Evolutionary conservation across 2,113 vertebrate species (phyloP).

Genomic region (Pituophis catenifer): DNA sequence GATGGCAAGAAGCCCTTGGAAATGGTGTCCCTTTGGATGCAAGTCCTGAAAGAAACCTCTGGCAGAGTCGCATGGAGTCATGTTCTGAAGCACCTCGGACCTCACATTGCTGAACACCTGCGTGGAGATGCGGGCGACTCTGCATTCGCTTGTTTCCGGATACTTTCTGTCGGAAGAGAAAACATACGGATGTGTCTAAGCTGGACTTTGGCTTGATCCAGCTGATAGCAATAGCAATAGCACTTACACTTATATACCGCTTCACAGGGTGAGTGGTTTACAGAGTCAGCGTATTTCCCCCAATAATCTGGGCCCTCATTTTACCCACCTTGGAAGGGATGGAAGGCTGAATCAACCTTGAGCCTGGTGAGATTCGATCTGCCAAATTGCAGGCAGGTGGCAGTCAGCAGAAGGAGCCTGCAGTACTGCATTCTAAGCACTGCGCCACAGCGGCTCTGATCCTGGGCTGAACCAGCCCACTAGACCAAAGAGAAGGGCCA

Average conservation of each 20-base stretch:
- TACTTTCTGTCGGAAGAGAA: slow-evolving; percentile 74
- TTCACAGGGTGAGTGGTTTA: too few species aligned
- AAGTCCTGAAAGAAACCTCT: fast-evolving
- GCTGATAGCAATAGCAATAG: background rate
- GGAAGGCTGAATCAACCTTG: too few species aligned
- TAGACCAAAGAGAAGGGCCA: background rate
- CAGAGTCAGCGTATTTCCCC: too few species aligned
- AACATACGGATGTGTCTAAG: background rate
- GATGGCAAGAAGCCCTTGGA: slow-evolving; percentile 34
- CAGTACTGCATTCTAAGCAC: too few species aligned
- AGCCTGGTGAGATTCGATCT: too few species aligned
- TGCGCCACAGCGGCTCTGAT: too few species aligned
- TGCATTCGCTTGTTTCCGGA: slow-evolving; percentile 81
- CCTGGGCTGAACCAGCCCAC: too few species aligned
- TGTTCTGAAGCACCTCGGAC: fast-evolving
- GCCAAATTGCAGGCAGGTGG: too few species aligned
- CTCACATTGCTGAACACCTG: slow-evolving; percentile 81
- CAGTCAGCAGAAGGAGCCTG: too few species aligned
- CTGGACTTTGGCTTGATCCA: background rate
- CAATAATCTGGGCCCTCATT: too few species aligned
- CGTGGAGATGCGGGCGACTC: slow-evolving; percentile 66
- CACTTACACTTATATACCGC: too few species aligned
- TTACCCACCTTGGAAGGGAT: too few species aligned
- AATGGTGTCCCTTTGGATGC: background rate
- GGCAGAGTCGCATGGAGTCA: fast-evolving